Conservation (phyloP, 2,113 vertebrate genomes). For the Stigmatopora nigra region DNA sequence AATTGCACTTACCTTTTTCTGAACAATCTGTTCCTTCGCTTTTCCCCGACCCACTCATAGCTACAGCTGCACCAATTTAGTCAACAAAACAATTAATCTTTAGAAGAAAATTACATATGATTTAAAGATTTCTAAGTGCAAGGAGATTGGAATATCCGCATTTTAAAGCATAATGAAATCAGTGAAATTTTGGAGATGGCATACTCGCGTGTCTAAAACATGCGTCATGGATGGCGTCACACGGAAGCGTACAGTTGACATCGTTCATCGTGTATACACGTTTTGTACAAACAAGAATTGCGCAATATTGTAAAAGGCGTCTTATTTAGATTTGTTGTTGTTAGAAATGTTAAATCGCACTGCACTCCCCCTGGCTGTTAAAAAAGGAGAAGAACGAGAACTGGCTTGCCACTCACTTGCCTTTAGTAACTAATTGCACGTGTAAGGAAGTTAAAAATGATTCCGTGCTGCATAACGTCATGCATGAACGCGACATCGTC, state of each 20-base stretch:
- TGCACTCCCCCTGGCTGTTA: background rate
- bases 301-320: background rate
- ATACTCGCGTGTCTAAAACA: background rate
- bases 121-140: background rate
- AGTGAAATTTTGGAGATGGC: background rate
- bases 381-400: too few species aligned
- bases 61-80: background rate
- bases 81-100: too few species aligned
- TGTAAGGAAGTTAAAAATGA: too few species aligned
- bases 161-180: background rate
- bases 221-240: slow-evolving; percentile 2
- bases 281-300: background rate
- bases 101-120: too few species aligned
- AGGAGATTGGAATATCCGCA: background rate
- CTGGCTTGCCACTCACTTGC: too few species aligned
- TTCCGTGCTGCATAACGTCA: too few species aligned
- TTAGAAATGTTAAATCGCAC: background rate
- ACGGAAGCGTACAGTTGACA: background rate
- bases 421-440: too few species aligned
- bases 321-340: background rate
- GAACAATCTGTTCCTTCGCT: background rate
- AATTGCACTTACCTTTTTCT: background rate
- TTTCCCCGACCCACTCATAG: background rate
- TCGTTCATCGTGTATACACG: too few species aligned
- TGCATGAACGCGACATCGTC: too few species aligned